phyloP scores from a whole-genome alignment of 2,888 invertebrate genomes.

The Mactromeris polynyma region DNA sequence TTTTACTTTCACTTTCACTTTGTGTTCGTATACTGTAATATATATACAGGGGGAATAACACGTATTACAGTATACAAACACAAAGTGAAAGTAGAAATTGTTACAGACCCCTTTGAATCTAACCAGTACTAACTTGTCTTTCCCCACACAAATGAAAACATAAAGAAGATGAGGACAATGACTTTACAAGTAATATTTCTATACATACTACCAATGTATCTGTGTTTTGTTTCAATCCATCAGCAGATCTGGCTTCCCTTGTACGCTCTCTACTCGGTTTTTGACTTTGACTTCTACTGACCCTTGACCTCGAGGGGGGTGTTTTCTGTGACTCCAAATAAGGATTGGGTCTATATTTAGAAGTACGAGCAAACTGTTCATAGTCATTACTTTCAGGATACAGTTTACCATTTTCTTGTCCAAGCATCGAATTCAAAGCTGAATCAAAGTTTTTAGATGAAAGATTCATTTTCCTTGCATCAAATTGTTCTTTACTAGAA shows the following conservation, averaged over 20 bases:
- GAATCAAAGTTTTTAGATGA: slow-evolving; percentile 81
- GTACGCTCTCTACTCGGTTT: slow-evolving; percentile 29
- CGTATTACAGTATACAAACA: too few species aligned
- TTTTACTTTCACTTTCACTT: too few species aligned
- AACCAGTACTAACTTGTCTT: too few species aligned
- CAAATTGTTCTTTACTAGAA: slow-evolving; percentile 76
- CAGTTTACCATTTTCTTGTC: slow-evolving; percentile 67
- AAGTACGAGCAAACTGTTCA: slow-evolving; percentile 78
- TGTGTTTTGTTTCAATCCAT: slow-evolving; percentile 17
- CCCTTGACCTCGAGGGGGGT: slow-evolving; percentile 31
- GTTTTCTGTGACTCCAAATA: slow-evolving; percentile 52
- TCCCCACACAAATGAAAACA: too few species aligned
- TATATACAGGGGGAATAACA: too few species aligned
- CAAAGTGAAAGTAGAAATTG: too few species aligned
- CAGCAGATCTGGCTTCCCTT: slow-evolving; percentile 32
- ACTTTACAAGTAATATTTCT: not conserved
- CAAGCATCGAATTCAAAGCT: slow-evolving; percentile 80
- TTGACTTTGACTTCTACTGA: slow-evolving; percentile 33
- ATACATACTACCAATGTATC: slow-evolving; percentile 1
- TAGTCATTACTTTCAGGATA: slow-evolving; percentile 74
- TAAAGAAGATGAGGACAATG: too few species aligned
- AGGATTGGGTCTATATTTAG: slow-evolving; percentile 68
- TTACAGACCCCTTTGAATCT: too few species aligned
- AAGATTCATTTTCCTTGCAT: slow-evolving; percentile 80
- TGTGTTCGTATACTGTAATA: too few species aligned